Evolutionary conservation across 2,113 vertebrate species (phyloP), one percentile per base, ranked within the genome.

Genomic region (Ovibos moschatus): DNA sequence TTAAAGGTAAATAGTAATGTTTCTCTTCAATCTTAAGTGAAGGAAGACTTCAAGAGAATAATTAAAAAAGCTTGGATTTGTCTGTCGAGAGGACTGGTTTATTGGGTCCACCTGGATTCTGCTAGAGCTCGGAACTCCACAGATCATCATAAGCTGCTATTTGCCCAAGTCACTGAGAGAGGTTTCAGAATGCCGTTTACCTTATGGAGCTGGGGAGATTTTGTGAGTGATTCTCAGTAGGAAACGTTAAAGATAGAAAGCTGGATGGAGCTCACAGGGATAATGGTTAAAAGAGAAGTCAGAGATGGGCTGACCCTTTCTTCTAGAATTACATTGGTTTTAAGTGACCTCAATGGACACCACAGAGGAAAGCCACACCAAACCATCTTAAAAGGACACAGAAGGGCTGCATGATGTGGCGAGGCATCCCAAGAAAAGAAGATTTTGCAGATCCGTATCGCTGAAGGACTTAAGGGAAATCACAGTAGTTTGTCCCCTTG

Each of bases 321-420:
- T 23, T 82, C 7, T 17, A 76, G 36, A 92, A 94, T 60, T 53
- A 53, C 2, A 8, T 43, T 5, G 45, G 5, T 76, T 82, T 82
- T 40, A 27, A 8, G 0, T 58, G 12, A 14, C 23, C 11, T 64
- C 53, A 30, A 1, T 45, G 58, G 51, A 23, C 45, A 86, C 3
- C n/a, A 62, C 30, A 57, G 17, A 90, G 64, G 60, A 30, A 57
- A 92, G 40, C 19, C 33, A 84, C 21, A 7, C 30, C 15, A 2
- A 16, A 13, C 5, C 51, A 58, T 45, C 11, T 60, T 55, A 45
- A 88, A 67, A 62, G 51, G 19, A 62, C 1, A 5, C 12, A 51
- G 10, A 57, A 47, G 2, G 3, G 6, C 30, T 71, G 13, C 6
- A 12, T 76, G 53, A 64, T 50, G 6, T 7, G 3, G 0, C 1